Evolutionary conservation across 2,888 invertebrate species (phyloP), one percentile per base, ranked within the genome.

Genomic region (Parnassius orleans): DNA sequence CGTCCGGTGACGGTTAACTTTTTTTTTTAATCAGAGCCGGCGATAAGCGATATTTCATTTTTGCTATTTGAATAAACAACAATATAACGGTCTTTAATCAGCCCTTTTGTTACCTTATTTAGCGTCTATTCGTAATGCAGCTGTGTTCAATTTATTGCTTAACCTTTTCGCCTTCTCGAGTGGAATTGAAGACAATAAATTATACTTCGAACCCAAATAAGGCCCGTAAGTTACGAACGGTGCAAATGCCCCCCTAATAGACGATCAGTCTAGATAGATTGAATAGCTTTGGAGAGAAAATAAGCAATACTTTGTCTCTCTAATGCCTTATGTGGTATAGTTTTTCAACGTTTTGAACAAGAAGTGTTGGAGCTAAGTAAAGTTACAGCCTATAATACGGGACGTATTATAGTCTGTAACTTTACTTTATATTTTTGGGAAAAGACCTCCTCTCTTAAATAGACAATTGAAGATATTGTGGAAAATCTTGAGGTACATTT

Each of bases 171-270:
- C 78, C 76, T 74, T 72, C 78, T 76, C 83, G 82, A 81, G 85
- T 88, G 80, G 87, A 90, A 91, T 90, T 89, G 90, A 90, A 89
- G 83, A 87, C 87, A 81, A 89, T 91, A 90, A 90, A 88, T 91
- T 89, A 90, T 90, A 89, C 89, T 89, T 88, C 86, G 48, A 87
- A 87, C 87, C 87, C 84, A 86, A 89, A 89, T 89, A 89, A 87
- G 86, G 80, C 77, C 74, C 80, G 84, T 86, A 85, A 88, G 81
- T 88, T 87, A 86, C 89, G 82, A 78, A 79, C 76, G 74, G 70
- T 74, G 74, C 78, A 78, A 86, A 86, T 82, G 79, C 81, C 80
- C 73, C 69, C 74, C 79, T 86, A 87, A 87, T 86, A 81, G 81
- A 75, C 83, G 80, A 87, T 86, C 86, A 83, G 80, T 75, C 77